Base-by-base conservation (phyloP, 2,888 invertebrate species). In the Fragum sueziense region DNA sequence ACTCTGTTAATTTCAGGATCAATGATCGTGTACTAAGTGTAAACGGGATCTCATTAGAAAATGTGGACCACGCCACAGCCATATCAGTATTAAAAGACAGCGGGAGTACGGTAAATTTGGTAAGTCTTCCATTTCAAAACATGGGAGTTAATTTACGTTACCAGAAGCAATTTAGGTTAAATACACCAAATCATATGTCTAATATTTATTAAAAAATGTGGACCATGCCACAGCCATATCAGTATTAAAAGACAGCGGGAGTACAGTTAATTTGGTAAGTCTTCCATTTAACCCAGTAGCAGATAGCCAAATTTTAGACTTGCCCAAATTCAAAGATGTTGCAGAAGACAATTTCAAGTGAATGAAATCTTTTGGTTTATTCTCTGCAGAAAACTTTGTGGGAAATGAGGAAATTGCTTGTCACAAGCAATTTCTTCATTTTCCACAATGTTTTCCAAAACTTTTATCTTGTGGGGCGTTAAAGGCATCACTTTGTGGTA, bases 11-110 rank as follows among this genome's bases (percentile, higher is more conserved):
- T 61, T 65, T 14, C 95, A 99, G 99, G 94, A 97, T 99, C 54
- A 99, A 99, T 94, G 99, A 99, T 94, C 95, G 99, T 85, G 98
- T 99, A 91, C 96, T 99, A 86, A 97, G 97, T 74, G 99, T 98
- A 29, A 99, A 99, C 94, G 98, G 98, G 25, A 96, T 98, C 57
- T 97, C 97, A 0, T 94, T 99, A 88, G 99, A 99, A 93, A 98
- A 98, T 93, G 99, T 99, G 72, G 99, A 99, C 93, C 99, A 99
- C 84, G 87, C 91, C 29, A 91, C 92, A 20, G 94, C 94, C 41
- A 93, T 94, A 4, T 89, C 92, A 22, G 92, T 94, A 6, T 92
- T 94, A 77, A 93, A 93, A 76, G 93, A 94, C 79, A 91, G 93
- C 71, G 93, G 93, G 4, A 88, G 90, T 69, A 88, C 89, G 14